Evolutionary conservation across 1,140 invertebrate genomes (phyloP), one percentile per base, ranked within the genome.

Genomic region (Chionoecetes opilio): DNA sequence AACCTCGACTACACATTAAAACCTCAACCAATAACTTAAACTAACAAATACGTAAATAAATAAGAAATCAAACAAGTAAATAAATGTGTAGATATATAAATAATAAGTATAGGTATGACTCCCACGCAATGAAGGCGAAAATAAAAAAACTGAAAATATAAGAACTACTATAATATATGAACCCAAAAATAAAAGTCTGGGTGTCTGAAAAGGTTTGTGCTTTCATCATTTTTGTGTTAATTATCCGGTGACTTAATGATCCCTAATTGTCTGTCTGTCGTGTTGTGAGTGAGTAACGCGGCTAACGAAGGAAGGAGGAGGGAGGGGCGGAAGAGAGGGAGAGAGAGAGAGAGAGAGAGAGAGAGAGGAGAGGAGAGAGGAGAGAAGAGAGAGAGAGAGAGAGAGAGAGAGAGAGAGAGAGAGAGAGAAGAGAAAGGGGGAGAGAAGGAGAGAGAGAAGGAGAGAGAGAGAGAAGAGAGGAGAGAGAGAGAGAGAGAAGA

Each of bases 211-310:
- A 38, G 21, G 88, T 90, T 53, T 53, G 88, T 90, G 38, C 31
- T 29, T 46, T 34, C 88, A 90, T 90, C 53, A 90, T 26, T 90
- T 90, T 90, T 31, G 6, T 26, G 88, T 90, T 90, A 90, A 90
- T 90, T 90, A 90, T 29, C 88, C 88, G 88, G 31, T 53, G n/a
- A 35, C 38, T 32, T 90, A 90, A 90, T 90, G 88, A 90, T 41
- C 26, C 41, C 17, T 53, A 90, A 90, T 90, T 90, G 88, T 46
- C 35, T 26, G 35, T 29, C 86, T 35, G 35, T 75, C 63, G 63
- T 75, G 63, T 75, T 75, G 21, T 17, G 63, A 75, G 63, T 75
- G 63, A 75, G 63, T 75, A 75, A 75, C 63, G 63, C 63, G 63
- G 63, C 63, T 75, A 75, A 75, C 63, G 63, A 75, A 75, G 63